Conservation (phyloP, 2,888 invertebrate species). For the Mesorhabditis sp. region DNA sequence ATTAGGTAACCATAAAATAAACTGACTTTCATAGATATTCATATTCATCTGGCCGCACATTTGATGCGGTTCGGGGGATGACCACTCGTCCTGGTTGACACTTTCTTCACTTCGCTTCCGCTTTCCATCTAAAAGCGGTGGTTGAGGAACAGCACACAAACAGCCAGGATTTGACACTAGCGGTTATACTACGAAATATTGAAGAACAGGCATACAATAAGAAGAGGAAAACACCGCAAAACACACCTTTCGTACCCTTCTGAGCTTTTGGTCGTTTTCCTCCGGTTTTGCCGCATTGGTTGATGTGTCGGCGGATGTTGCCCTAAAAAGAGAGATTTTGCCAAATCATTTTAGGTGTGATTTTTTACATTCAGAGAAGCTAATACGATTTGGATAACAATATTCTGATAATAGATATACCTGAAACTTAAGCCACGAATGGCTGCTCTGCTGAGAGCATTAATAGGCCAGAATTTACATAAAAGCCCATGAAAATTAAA, state of each 20-base stretch:
- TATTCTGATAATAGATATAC: background rate
- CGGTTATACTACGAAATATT: background rate
- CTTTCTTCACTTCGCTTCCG: slow-evolving; percentile 1
- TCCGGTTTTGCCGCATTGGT: slow-evolving; percentile 39
- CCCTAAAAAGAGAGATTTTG: slow-evolving; percentile 24
- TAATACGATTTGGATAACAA: too few relatives aligned
- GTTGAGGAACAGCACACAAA: background rate
- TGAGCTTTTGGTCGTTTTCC: slow-evolving; percentile 6
- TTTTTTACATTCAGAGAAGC: too few relatives aligned
- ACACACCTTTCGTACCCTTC: background rate
- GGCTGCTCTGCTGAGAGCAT: too few relatives aligned
- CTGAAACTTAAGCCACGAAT: background rate
- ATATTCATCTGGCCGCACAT: background rate
- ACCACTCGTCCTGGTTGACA: background rate
- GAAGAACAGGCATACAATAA: too few relatives aligned
- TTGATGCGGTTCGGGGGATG: background rate
- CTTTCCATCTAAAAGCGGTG: background rate
- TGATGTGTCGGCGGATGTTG: slow-evolving; percentile 47
- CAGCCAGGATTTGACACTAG: background rate
- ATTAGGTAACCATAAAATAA: background rate
- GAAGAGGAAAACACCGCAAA: too few relatives aligned
- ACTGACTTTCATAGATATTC: background rate
- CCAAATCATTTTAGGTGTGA: background rate
- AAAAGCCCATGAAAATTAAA: too few relatives aligned
- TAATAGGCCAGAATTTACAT: too few relatives aligned